A percentile compares a stretch with the other conserved stretches of the same genome.
Evolutionary conservation across 1,140 invertebrate genomes (phyloP).

Genomic region (Fragariocoptes setiger): DNA sequence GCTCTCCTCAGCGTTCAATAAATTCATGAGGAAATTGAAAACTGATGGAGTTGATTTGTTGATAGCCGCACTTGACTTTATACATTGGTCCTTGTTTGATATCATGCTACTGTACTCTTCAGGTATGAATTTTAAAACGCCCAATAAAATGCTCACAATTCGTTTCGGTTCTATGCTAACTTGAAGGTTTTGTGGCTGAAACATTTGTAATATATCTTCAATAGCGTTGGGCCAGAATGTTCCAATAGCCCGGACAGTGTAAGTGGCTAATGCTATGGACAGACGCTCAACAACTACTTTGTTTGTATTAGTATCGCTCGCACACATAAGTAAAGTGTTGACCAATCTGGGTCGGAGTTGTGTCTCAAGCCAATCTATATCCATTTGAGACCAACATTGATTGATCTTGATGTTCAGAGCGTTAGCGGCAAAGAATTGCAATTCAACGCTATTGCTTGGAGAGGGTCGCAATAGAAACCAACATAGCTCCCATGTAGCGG

Average conservation of each 20-base stretch:
- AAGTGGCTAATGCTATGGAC: slow-evolving; percentile 39
- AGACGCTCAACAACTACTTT: slow-evolving; percentile 50
- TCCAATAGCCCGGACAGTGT: slow-evolving; percentile 28
- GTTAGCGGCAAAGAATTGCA: slow-evolving; percentile 67
- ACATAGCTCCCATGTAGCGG: slow-evolving; percentile 55
- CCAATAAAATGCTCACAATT: slow-evolving; percentile 28
- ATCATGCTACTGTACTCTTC: slow-evolving; percentile 30
- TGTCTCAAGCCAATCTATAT: slow-evolving; percentile 18
- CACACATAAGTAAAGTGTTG: slow-evolving; percentile 33
- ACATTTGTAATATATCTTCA: slow-evolving; percentile 26
- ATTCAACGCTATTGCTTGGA: slow-evolving; percentile 33
- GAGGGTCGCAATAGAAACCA: slow-evolving; percentile 42
- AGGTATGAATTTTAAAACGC: slow-evolving; percentile 37
- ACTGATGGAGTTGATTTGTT: slow-evolving; percentile 13
- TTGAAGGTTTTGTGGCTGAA: slow-evolving; percentile 24
- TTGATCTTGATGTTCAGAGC: slow-evolving; percentile 55
- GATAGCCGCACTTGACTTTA: slow-evolving; percentile 19
- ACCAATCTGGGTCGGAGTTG: slow-evolving; percentile 38
- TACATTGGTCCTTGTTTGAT: slow-evolving; percentile 16
- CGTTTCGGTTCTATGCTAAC: slow-evolving; percentile 16
- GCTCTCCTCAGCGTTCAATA: slow-evolving; percentile 10
- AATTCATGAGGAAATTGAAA: slow-evolving; percentile 8
- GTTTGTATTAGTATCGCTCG: slow-evolving; percentile 24
- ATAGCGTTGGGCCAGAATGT: slow-evolving; percentile 29
- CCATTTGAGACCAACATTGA: slow-evolving; percentile 50